A percentile compares a stretch with the other conserved stretches of the same genome.
These are phyloP conservation scores for Hormaphis cornu DNA, from an alignment of 1,140 invertebrate species.

Conservation along the genomic window DNA sequence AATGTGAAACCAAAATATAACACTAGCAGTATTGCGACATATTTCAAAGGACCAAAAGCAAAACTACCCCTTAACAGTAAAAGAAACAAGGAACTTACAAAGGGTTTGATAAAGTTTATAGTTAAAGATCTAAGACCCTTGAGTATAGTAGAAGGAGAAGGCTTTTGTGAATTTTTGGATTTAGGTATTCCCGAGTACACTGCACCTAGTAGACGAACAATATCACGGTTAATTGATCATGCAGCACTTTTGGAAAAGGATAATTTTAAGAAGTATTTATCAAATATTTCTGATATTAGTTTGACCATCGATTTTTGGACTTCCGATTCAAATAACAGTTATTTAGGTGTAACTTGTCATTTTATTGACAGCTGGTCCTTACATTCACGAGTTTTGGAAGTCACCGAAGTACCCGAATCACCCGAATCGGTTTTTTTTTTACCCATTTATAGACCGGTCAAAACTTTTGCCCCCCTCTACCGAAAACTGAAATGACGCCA, in stretches of 20 bases:
- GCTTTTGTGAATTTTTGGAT: conserved; percentile 4
- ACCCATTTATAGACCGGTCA: too few species aligned
- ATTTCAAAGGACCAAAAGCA: conserved; percentile 2
- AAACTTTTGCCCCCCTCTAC: too few species aligned
- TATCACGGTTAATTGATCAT: neutral
- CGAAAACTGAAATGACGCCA: too few species aligned
- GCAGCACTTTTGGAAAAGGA: neutral
- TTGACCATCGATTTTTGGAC: conserved; percentile 12
- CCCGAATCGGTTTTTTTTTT: too few species aligned
- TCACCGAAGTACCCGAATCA: too few species aligned
- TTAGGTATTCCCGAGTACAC: neutral
- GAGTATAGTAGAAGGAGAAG: neutral
- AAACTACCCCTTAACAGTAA: neutral
- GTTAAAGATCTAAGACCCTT: conserved; percentile 1
- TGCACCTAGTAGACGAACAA: neutral
- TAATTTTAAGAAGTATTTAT: conserved; percentile 9
- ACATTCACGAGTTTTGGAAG: neutral
- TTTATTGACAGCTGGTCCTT: neutral
- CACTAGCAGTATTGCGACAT: neutral
- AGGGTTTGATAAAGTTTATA: neutral
- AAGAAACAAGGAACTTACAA: neutral
- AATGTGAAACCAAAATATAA: conserved; percentile 4
- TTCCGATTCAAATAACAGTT: neutral
- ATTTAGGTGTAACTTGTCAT: neutral
- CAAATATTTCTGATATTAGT: conserved; percentile 1